Percentiles rank a stretch among this genome's conserved stretches.
These are phyloP conservation scores for Callorhinus ursinus DNA, from an alignment of 2,113 vertebrate species.

Conservation along the genomic window DNA sequence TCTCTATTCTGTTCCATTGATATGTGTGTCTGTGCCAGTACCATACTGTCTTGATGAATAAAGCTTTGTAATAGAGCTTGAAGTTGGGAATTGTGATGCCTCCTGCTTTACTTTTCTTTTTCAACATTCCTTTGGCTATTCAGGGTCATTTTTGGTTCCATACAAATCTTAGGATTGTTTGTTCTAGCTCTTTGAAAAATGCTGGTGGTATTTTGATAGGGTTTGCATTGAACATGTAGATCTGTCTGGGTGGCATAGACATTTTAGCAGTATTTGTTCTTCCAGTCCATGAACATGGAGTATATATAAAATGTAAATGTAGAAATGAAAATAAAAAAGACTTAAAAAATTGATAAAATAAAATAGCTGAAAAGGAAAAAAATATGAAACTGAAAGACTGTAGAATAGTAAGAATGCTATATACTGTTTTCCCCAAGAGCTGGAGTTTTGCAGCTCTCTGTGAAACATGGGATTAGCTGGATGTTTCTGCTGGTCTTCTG, in stretches of 20 bases:
- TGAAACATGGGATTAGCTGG: neutral
- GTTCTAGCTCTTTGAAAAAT: no score
- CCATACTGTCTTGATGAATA: no score
- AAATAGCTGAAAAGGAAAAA: neutral
- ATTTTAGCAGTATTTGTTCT: neutral
- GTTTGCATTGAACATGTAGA: no score
- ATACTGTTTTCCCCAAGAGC: neutral
- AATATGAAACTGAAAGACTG: neutral
- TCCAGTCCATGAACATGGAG: neutral
- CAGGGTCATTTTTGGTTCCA: no score
- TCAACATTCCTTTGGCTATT: no score
- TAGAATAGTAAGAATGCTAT: neutral
- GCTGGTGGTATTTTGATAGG: no score
- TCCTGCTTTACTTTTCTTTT: no score
- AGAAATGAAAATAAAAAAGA: neutral
- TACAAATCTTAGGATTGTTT: no score
- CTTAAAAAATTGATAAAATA: neutral
- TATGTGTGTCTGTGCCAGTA: no score
- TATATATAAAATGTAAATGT: neutral
- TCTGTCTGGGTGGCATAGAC: neutral
- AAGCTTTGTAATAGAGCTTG: no score
- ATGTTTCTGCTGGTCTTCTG: neutral
- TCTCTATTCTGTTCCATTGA: no score
- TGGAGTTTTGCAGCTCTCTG: neutral
- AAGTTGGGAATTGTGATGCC: no score